Conservation (phyloP, 1,140 invertebrate species). For the Adelges cooleyi region DNA sequence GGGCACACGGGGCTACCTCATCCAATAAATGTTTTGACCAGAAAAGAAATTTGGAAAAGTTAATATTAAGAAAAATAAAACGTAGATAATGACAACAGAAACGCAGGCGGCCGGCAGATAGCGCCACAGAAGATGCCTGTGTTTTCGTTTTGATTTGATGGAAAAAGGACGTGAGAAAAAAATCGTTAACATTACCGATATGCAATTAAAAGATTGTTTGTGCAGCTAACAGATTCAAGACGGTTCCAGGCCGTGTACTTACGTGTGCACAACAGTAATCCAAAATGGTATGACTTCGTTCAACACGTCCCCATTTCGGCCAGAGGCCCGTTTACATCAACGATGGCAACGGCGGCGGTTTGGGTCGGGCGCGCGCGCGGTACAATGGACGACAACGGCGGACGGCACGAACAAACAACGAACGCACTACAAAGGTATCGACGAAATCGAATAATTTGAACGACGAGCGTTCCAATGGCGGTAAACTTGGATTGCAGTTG, state of each 20-base stretch:
- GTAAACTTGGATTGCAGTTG: not conserved
- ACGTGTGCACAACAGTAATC: not conserved
- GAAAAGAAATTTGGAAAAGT: no score
- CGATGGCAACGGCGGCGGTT: not conserved
- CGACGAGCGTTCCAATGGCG: not conserved
- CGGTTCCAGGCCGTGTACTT: not conserved
- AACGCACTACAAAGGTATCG: not conserved
- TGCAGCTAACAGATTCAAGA: not conserved
- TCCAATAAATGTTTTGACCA: no score
- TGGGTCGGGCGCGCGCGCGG: not conserved
- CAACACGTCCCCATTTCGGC: constrained; percentile 20
- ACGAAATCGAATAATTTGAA: not conserved
- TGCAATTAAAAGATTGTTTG: not conserved
- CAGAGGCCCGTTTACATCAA: not conserved
- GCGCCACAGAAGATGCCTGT: not conserved
- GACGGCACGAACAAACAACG: not conserved
- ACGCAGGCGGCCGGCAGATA: constrained; percentile 6
- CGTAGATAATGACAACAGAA: constrained; percentile 27
- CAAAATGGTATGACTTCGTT: not conserved
- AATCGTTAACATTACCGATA: constrained; percentile 11
- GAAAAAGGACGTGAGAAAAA: constrained; percentile 19
- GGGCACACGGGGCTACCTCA: no score
- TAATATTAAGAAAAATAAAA: constrained; percentile 1
- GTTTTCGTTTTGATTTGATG: constrained; percentile 26
- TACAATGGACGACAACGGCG: constrained; percentile 9